Conservation (phyloP, 2,888 invertebrate species). For the Mesorhabditis spiculigera region DNA sequence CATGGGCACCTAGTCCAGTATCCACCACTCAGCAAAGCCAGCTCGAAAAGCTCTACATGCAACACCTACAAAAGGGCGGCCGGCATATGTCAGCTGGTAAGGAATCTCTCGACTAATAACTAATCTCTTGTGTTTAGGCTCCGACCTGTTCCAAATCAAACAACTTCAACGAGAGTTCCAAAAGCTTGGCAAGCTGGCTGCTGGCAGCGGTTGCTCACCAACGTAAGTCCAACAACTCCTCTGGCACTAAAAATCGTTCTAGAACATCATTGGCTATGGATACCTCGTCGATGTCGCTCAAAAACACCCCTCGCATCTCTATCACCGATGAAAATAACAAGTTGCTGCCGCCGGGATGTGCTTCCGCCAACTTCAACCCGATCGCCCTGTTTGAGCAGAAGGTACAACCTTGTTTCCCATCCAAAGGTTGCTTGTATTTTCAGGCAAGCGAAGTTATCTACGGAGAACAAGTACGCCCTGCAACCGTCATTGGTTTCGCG, state of each 20-base stretch:
- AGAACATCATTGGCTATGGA: background rate
- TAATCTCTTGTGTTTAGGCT: no score
- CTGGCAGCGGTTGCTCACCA: background rate
- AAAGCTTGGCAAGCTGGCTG: slow-evolving; percentile 25
- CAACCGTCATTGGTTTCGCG: slow-evolving; percentile 50
- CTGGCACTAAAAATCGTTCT: background rate
- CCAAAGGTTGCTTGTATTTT: slow-evolving; percentile 4
- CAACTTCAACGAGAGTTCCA: slow-evolving; percentile 53
- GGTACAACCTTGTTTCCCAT: background rate
- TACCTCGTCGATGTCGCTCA: background rate
- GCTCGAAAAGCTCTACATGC: slow-evolving; percentile 49
- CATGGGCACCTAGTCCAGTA: slow-evolving; percentile 51
- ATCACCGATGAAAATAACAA: slow-evolving; percentile 56
- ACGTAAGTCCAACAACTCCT: background rate
- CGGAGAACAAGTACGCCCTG: slow-evolving; percentile 39
- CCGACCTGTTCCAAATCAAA: slow-evolving; percentile 22
- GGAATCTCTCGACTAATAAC: no score
- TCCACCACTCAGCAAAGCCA: slow-evolving; percentile 46
- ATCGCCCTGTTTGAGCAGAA: slow-evolving; percentile 30
- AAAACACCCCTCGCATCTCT: slow-evolving; percentile 41
- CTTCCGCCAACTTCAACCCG: slow-evolving; percentile 42
- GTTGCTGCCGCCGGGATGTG: slow-evolving; percentile 16
- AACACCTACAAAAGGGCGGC: slow-evolving; percentile 23
- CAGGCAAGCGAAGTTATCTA: slow-evolving; percentile 40
- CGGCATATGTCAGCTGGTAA: background rate